A percentile compares a stretch with the other conserved stretches of the same genome.
phyloP scores from a whole-genome alignment of 2,888 invertebrate species.

The Anagyrus pseudococci region DNA sequence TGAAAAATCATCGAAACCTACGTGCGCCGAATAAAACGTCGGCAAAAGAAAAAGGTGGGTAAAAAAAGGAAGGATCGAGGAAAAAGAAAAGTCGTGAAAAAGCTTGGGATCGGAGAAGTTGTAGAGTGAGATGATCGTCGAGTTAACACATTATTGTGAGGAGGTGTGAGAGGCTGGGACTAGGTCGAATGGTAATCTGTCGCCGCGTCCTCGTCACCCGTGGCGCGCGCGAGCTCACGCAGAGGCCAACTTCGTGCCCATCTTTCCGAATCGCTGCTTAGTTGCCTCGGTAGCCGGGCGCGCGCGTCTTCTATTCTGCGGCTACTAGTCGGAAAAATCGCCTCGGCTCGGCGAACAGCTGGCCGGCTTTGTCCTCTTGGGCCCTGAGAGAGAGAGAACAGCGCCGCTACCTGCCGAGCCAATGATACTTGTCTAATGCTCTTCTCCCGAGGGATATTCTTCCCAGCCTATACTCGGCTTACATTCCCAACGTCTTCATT shows the following conservation, averaged over 20 bases:
- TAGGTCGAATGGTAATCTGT: conserved; percentile 55
- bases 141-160: conserved; percentile 56
- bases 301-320: too few relatives aligned
- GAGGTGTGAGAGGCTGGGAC: conserved; percentile 52
- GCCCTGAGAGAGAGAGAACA: too few relatives aligned
- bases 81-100: neutral
- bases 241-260: conserved; percentile 49
- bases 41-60: neutral
- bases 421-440: conserved; percentile 38
- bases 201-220: conserved; percentile 45
- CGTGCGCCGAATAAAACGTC: neutral
- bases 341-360: conserved; percentile 26
- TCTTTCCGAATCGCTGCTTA: conserved; percentile 53
- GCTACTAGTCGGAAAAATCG: conserved; percentile 37
- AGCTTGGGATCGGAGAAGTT: neutral
- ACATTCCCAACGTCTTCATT: too few relatives aligned
- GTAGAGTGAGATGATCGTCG: too few relatives aligned
- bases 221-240: conserved; percentile 47
- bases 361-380: conserved; percentile 40
- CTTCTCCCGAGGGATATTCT: too few relatives aligned
- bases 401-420: too few relatives aligned
- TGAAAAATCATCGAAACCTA: too few relatives aligned
- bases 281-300: conserved; percentile 42
- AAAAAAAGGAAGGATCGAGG: neutral
- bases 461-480: too few relatives aligned